Evolutionary conservation across 2,888 invertebrate species (phyloP), one percentile per base, ranked within the genome.

Genomic region (Drosophila macrospina): DNA sequence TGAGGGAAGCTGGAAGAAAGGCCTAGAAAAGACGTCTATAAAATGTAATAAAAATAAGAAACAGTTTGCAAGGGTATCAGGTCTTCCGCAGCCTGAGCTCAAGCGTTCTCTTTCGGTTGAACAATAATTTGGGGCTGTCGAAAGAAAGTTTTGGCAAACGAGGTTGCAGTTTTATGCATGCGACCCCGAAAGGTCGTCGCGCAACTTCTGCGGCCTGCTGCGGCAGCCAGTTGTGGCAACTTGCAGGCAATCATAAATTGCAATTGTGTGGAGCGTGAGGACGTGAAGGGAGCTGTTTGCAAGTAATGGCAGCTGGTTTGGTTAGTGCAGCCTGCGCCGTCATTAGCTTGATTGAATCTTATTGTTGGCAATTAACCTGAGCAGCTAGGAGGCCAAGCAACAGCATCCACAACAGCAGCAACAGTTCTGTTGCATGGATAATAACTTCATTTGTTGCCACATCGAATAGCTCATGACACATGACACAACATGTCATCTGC

Each of bases 331-430:
- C 50, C 61, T 50, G 80, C 81, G 69, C 70, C 85, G 51, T 86
- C 86, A 86, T 88, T 86, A 84, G 86, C 82, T 88, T 88, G 86
- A 86, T 86, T 88, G 80, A 88, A 86, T 86, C 86, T 88, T 80
- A 88, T 88, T 88, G 84, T 80, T 81, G 76, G 80, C 85, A 86
- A 86, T 86, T 86, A 86, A 86, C 86, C 88, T 84, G 75, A 68
- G 69, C 85, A 76, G 82, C 71, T 66, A 67, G 48, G 55, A 69
- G 85, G 83, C 66, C 81, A 83, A 70, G 34, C 42, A 39, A 47
- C 41, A 16, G 16, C 59, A 44, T 34, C 56, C 10, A 24, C 60
- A 45, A 28, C 28, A 28, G 28, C 28, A 20, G 52, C 37, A 28
- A 34, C 44, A 16, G 28, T 50, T 57, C 60, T 51, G 55, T 50